Evolutionary conservation across 1,140 invertebrate species (phyloP), one percentile per base, ranked within the genome.

Genomic region (Apis florea): DNA sequence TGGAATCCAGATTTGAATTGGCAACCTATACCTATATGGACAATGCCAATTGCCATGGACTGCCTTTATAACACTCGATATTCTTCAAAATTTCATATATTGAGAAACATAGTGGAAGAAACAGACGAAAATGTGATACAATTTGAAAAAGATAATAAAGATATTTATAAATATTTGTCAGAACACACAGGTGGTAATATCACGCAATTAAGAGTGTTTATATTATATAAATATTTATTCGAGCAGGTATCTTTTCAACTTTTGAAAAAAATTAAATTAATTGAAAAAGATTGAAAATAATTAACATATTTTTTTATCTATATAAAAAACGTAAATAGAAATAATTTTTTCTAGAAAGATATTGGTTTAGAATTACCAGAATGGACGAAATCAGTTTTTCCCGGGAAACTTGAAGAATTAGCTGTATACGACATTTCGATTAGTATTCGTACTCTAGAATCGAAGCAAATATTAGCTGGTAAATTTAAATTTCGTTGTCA

Each of bases 1-100:
- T 80, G 79, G 79, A 51, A 80, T 24, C 5, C 40, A 13, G 0
- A 51, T 24, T 75, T 80, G 67, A 75, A 75, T n/a, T 80, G 79
- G 79, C 79, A 80, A 19, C 79, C 79, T 9, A 63, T 80, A 67
- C 79, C 79, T 2, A 24, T 80, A 58, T 74, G 71, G 79, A 40
- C 71, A 49, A 2, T 24, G 4, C 24, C 53, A 13, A 8, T 10
- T 6, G 17, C 40, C 1, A 24, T 0, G 0, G 40, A 80, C 58
- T 58, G 67, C 17, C n/a, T 80, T 5, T 80, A 74, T 17, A 74
- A 31, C 2, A 40, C 40, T 5, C 13, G 59, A 31, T 51, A 51
- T 56, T 75, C 47, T 13, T 1, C 49, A 6, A 75, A 51, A 19
- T 67, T 15, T 58, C 11, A n/a, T 10, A 24, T 19, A 24, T 40